A percentile compares a stretch with the other conserved stretches of the same genome.
Conservation (phyloP, 2,113 vertebrate genomes). For the Rhabdomys dilectus region DNA sequence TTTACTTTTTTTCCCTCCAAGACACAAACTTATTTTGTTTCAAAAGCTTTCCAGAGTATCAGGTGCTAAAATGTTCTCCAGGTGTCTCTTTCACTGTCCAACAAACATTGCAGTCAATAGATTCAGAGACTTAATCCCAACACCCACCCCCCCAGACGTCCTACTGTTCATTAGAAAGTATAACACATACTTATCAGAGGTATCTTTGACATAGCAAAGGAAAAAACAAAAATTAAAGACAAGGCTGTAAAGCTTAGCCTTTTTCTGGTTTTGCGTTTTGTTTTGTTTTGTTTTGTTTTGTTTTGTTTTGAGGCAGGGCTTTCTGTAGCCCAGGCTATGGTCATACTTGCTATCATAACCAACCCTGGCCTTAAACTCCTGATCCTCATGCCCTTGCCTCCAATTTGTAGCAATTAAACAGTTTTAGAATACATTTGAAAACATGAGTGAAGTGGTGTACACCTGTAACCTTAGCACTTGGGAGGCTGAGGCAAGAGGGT, state of each 20-base stretch:
- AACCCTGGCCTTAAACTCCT: neutral
- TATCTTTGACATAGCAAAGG: neutral
- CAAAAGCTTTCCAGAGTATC: neutral
- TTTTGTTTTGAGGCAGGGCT: neutral
- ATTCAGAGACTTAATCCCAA: neutral
- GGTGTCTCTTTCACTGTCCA: neutral
- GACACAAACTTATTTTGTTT: slow-evolving; percentile 26
- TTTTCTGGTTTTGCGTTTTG: neutral
- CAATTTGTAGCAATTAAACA: neutral
- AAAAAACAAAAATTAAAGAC: neutral
- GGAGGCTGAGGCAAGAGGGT: neutral
- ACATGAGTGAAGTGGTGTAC: neutral
- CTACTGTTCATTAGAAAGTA: neutral
- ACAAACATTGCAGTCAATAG: neutral
- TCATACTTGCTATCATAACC: neutral
- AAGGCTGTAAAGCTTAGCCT: neutral
- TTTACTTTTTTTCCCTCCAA: neutral
- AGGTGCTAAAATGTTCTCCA: neutral
- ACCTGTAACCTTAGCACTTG: too few relatives aligned
- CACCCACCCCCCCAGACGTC: accelerated
- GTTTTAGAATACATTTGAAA: neutral
- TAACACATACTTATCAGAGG: neutral
- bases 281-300: neutral
- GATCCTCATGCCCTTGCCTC: neutral
- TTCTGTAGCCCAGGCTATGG: neutral